Conservation (phyloP, 2,888 invertebrate genomes). For the Megamerina dolium region DNA sequence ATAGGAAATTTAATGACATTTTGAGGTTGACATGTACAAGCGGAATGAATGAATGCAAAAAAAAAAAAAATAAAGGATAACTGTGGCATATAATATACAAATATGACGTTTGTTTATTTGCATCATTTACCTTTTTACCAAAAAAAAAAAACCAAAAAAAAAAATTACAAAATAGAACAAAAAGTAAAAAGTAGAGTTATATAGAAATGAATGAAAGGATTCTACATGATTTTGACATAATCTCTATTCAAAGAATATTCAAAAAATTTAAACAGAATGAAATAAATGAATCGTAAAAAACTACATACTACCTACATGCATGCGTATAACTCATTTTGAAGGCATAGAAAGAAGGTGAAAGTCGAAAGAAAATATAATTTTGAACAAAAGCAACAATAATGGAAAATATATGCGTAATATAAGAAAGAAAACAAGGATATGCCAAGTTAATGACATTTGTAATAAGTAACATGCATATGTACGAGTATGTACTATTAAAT, state of each 20-base stretch:
- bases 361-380: too few relatives aligned
- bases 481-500: too few relatives aligned
- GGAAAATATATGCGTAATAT: too few relatives aligned
- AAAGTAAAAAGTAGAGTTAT: slow-evolving; percentile 10
- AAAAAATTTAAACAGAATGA: slow-evolving; percentile 5
- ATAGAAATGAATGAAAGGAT: slow-evolving; percentile 17
- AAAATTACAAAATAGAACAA: too few relatives aligned
- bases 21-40: slow-evolving; percentile 37
- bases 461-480: too few relatives aligned
- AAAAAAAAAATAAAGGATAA: slow-evolving; percentile 12
- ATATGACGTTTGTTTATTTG: slow-evolving; percentile 44
- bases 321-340: too few relatives aligned
- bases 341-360: too few relatives aligned
- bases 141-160: too few relatives aligned
- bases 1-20: slow-evolving; percentile 39
- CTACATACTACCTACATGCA: too few relatives aligned
- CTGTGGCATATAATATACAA: slow-evolving; percentile 14
- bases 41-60: slow-evolving; percentile 8
- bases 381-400: too few relatives aligned
- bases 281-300: slow-evolving; percentile 27
- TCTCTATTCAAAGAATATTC: slow-evolving; percentile 16
- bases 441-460: too few relatives aligned
- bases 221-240: slow-evolving; percentile 27
- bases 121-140: slow-evolving; percentile 39
- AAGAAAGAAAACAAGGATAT: too few relatives aligned